Evolutionary conservation across 2,888 invertebrate genomes (phyloP), one percentile per base, ranked within the genome.

Genomic region (Drosophila rellima): DNA sequence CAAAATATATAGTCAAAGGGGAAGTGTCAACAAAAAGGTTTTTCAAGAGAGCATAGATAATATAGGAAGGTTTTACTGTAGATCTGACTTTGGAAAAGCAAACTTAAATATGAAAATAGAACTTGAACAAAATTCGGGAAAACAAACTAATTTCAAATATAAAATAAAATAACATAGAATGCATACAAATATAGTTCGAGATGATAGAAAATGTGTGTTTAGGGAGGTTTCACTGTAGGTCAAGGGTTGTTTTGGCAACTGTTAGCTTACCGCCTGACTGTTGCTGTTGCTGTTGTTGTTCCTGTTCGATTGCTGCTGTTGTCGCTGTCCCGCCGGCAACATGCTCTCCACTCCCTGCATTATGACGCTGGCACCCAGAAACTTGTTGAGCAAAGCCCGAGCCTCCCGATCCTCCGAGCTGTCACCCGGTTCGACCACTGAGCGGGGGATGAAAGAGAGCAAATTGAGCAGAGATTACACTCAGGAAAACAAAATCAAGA

Each of bases 321-420:
- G 79, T 80, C 78, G 82, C 85, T 89, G 88, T 29, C 83, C 82
- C 35, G 15, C 59, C 29, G 92, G 92, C 63, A 92, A 71, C 74
- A 91, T 91, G 42, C 88, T 86, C 93, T 96, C 96, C 94, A 96
- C 95, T 80, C 96, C 96, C 57, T 95, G 95, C 93, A 97, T 95
- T 67, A 96, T 94, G 82, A 96, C 96, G 84, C 96, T 95, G 73
- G 96, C 96, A 63, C 96, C 96, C 55, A 97, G 94, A 93, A 96
- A 96, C 93, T 96, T 96, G 93, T 97, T 97, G 55, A 96, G 94
- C 82, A 96, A 93, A 70, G 95, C 95, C 61, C 96, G 94, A 39
- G 96, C 96, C 92, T 96, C 95, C 39, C 93, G 92, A 92, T 96
- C 96, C 90, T 95, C 96, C 31, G 92, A 91, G 2, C 93, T 94